Percentiles rank a stretch among this genome's conserved stretches.
These are phyloP conservation scores for Oscheius sp. DNA, from an alignment of 2,888 invertebrate genomes.

Conservation along the genomic window DNA sequence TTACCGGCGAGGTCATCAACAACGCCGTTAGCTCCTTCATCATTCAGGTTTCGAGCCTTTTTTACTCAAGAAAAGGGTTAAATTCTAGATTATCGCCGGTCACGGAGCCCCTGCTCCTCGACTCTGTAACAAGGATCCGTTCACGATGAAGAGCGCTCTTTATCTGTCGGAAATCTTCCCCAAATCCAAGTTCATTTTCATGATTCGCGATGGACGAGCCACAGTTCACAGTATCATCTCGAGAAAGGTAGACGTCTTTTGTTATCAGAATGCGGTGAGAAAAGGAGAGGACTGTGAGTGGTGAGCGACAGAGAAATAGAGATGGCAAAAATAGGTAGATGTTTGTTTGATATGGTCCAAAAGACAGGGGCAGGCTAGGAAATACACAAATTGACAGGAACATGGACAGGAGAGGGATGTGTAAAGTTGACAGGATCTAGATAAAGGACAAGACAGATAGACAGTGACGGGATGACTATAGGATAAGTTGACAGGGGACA, in stretches of 20 bases:
- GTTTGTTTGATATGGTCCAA: too few relatives aligned
- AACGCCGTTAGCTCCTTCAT: conserved; percentile 96
- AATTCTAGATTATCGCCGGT: conserved; percentile 81
- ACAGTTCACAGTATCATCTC: conserved; percentile 98
- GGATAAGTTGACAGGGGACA: too few relatives aligned
- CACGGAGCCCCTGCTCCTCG: conserved; percentile 92
- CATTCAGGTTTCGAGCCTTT: conserved; percentile 55
- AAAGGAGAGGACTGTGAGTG: too few relatives aligned
- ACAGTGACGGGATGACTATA: too few relatives aligned
- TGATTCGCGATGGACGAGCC: conserved; percentile 89
- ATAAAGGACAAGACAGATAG: too few relatives aligned
- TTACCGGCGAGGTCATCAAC: conserved; percentile 90
- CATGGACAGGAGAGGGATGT: too few relatives aligned
- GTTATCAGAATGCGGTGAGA: background rate
- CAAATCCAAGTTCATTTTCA: conserved; percentile 93
- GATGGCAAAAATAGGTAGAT: too few relatives aligned
- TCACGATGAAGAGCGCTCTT: conserved; percentile 94
- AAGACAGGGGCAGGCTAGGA: too few relatives aligned
- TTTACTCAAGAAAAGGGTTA: background rate
- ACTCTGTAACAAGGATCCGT: conserved; percentile 98
- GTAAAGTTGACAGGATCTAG: too few relatives aligned
- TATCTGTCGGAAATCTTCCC: conserved; percentile 95
- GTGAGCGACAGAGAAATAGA: too few relatives aligned
- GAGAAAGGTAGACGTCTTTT: conserved; percentile 79
- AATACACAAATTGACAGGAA: too few relatives aligned